Conservation (phyloP, 2,113 vertebrate genomes). For the Saimiri boliviensis region DNA sequence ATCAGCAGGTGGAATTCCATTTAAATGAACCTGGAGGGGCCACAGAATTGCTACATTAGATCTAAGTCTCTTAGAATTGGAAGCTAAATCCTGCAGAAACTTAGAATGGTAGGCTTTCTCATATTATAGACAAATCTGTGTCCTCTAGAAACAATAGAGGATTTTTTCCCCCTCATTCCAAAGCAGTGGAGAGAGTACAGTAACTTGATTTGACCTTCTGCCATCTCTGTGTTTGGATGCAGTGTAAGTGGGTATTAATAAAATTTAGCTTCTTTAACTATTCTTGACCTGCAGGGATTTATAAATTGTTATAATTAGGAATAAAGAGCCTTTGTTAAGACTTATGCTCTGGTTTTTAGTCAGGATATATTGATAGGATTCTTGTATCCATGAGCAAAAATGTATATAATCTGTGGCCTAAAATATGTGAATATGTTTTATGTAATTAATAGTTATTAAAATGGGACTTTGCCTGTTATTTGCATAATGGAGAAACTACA, state of each 20-base stretch:
- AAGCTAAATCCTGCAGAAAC: conserved; percentile 58
- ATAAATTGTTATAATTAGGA: conserved; percentile 42
- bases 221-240: conserved; percentile 29
- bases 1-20: conserved; percentile 64
- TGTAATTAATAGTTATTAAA: conserved; percentile 55
- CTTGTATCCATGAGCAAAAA: conserved; percentile 33
- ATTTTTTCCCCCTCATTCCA: conserved; percentile 23
- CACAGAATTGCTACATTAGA: conserved; percentile 59
- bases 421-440: conserved; percentile 23
- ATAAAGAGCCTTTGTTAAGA: conserved; percentile 43
- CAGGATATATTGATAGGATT: conserved; percentile 40
- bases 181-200: neutral
- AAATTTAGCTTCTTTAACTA: conserved; percentile 58
- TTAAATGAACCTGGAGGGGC: conserved; percentile 71
- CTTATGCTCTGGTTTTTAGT: neutral
- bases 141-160: conserved; percentile 32
- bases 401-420: conserved; percentile 35
- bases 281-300: conserved; percentile 23
- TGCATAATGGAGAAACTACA: conserved; percentile 49
- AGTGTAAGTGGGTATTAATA: conserved; percentile 42
- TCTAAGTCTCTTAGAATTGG: conserved; percentile 59
- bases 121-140: conserved; percentile 51
- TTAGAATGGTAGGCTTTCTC: conserved; percentile 26
- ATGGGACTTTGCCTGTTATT: conserved; percentile 54
- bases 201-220: conserved; percentile 39